A percentile compares a stretch with the other conserved stretches of the same genome.
Conservation (phyloP, 1,140 invertebrate species). For the Orius laevigatus region DNA sequence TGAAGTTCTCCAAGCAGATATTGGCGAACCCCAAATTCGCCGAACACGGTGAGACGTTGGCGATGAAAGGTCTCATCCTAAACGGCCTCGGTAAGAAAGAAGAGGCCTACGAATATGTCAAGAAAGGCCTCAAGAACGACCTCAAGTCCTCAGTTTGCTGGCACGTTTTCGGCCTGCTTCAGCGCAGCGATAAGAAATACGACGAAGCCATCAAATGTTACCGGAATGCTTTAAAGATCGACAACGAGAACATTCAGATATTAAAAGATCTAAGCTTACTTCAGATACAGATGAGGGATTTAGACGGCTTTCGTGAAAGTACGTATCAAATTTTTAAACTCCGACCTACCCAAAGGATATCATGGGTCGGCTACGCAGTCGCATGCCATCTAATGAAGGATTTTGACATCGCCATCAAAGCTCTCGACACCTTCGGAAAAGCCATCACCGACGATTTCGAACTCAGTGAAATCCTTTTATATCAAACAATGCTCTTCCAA, state of each 20-base stretch:
- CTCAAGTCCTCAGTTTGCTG: slow-evolving; percentile 97
- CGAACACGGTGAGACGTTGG: slow-evolving; percentile 99
- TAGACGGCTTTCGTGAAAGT: slow-evolving; percentile 89
- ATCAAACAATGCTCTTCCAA: slow-evolving; percentile 89
- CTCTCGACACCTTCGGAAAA: slow-evolving; percentile 86
- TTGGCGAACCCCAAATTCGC: slow-evolving; percentile 89
- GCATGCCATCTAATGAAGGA: slow-evolving; percentile 93
- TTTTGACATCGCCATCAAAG: slow-evolving; percentile 90
- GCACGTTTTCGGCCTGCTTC: slow-evolving; percentile 95
- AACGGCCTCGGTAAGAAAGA: slow-evolving; percentile 95
- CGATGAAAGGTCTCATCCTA: slow-evolving; percentile 97
- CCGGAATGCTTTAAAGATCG: slow-evolving; percentile 96
- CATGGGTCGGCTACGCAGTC: slow-evolving; percentile 81
- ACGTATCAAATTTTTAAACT: not conserved
- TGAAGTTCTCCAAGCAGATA: slow-evolving; percentile 99
- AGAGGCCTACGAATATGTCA: slow-evolving; percentile 95
- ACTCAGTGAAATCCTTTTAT: slow-evolving; percentile 87
- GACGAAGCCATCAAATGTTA: slow-evolving; percentile 99
- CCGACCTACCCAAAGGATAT: slow-evolving; percentile 78
- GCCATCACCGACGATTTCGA: slow-evolving; percentile 81
- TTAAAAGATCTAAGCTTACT: slow-evolving; percentile 88
- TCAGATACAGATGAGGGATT: slow-evolving; percentile 98
- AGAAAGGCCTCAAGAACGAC: slow-evolving; percentile 85
- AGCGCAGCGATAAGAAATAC: slow-evolving; percentile 95
- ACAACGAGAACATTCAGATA: slow-evolving; percentile 97